Evolutionary conservation across 2,888 invertebrate species (phyloP).

Genomic region (Oasisia sp.): DNA sequence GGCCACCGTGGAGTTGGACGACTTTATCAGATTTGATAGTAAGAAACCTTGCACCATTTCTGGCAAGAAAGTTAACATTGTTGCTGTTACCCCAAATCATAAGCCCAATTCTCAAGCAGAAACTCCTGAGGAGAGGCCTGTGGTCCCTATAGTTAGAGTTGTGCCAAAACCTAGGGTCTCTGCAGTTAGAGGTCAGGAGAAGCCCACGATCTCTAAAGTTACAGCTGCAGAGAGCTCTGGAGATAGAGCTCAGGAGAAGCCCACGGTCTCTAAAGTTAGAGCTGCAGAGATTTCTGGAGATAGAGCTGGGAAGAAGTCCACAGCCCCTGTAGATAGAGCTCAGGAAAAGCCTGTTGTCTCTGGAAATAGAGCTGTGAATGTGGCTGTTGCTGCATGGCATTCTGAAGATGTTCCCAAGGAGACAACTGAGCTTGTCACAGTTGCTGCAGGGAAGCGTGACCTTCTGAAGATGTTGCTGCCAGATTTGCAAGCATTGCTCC

Average conservation of each 20-base stretch:
- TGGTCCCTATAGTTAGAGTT: too few relatives aligned
- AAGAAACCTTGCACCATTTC: neutral
- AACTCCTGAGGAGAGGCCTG: neutral
- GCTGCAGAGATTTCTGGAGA: neutral
- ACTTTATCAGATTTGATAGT: neutral
- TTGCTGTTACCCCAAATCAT: neutral
- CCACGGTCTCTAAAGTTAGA: too few relatives aligned
- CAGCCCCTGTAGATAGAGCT: neutral
- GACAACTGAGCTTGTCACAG: neutral
- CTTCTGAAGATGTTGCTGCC: neutral
- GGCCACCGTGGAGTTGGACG: neutral
- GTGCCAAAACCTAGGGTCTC: too few relatives aligned
- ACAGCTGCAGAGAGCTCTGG: too few relatives aligned
- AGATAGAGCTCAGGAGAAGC: too few relatives aligned
- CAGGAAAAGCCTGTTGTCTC: too few relatives aligned
- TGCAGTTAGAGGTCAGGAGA: too few relatives aligned
- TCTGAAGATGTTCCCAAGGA: neutral
- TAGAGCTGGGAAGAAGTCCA: neutral
- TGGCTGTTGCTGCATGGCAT: neutral
- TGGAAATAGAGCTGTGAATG: neutral
- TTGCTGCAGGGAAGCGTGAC: neutral
- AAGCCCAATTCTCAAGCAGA: neutral
- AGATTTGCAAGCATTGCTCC: neutral
- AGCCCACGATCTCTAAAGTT: too few relatives aligned
- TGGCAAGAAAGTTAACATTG: neutral